A percentile compares a stretch with the other conserved stretches of the same genome.
Evolutionary conservation across 35 echinoderm and acorn worm species (phyloP).

Genomic region (Eucidaris tribuloides): DNA sequence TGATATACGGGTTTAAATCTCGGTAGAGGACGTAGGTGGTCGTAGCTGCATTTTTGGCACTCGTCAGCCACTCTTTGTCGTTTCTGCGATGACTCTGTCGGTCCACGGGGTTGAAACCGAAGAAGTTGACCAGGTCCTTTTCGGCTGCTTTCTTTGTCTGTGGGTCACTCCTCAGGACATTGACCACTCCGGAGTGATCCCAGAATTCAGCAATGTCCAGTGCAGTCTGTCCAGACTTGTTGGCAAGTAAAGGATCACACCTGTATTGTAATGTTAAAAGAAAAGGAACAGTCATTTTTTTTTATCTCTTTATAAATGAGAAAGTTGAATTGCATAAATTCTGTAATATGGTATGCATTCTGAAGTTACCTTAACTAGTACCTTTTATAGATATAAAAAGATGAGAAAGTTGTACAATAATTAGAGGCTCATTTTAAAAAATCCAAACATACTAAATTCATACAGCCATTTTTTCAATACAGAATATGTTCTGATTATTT

Average conservation of each 20-base stretch:
- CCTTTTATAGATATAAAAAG: no score
- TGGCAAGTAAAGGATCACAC: slow-evolving; percentile 51
- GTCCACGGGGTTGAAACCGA: slow-evolving; percentile 76
- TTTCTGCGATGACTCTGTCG: slow-evolving; percentile 41
- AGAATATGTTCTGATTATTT: no score
- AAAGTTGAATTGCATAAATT: no score
- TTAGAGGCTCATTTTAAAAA: no score
- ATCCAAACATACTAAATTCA: no score
- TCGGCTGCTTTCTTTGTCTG: not conserved
- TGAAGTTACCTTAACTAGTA: no score
- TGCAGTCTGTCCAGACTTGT: slow-evolving; percentile 86
- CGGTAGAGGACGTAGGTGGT: slow-evolving; percentile 63
- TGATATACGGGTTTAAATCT: slow-evolving; percentile 59
- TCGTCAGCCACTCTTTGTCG: slow-evolving; percentile 71
- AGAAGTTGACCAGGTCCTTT: slow-evolving; percentile 62
- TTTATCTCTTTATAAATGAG: no score
- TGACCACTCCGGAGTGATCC: slow-evolving; percentile 50
- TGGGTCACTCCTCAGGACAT: slow-evolving; percentile 4
- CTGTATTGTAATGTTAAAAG: no score
- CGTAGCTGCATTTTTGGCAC: slow-evolving; percentile 26
- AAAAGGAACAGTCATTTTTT: no score
- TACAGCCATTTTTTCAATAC: no score
- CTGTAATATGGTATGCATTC: no score
- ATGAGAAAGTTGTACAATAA: no score
- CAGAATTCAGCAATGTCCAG: slow-evolving; percentile 93